Percentiles rank a stretch among this genome's conserved stretches.
These are phyloP conservation scores for Mesorhabditis belari DNA, from an alignment of 2,888 invertebrate genomes.

Conservation along the genomic window DNA sequence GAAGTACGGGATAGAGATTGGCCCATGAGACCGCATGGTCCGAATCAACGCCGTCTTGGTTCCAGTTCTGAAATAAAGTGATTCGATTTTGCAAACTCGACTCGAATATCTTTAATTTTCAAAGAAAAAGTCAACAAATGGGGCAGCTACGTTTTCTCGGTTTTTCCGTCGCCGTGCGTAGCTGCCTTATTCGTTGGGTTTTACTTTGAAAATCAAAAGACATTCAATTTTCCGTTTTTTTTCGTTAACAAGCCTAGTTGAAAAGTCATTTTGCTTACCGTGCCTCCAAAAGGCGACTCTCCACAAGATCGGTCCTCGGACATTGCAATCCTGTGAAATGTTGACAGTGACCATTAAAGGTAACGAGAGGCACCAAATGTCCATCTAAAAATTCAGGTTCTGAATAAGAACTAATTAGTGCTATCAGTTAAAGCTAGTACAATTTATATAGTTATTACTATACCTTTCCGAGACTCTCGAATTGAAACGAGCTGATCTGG, in stretches of 20 bases:
- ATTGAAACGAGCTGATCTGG: conserved; percentile 51
- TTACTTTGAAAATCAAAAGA: too few species aligned
- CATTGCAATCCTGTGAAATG: conserved; percentile 97
- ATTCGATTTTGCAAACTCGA: not conserved
- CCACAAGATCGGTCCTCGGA: conserved; percentile 98
- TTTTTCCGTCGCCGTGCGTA: too few species aligned
- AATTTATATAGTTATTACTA: not conserved
- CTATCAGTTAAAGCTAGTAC: too few species aligned
- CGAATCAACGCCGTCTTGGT: conserved; percentile 33
- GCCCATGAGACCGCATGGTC: conserved; percentile 76
- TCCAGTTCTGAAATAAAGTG: conserved; percentile 25
- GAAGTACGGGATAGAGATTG: conserved; percentile 74
- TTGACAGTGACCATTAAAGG: conserved; percentile 98
- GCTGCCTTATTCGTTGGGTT: too few species aligned
- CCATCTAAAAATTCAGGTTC: too few species aligned
- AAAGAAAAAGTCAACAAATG: conserved; percentile 55
- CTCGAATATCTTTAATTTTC: not conserved
- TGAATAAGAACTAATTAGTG: too few species aligned
- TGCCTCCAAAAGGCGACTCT: too few species aligned
- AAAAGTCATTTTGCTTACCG: too few species aligned
- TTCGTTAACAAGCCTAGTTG: too few species aligned
- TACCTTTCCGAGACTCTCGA: conserved; percentile 49
- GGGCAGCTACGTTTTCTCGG: conserved; percentile 95
- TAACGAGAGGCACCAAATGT: conserved; percentile 88
- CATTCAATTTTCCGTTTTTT: too few species aligned